Evolutionary conservation across 2,797 vertebrate genomes (phyloP).

Genomic region (Luscinia luscinia): DNA sequence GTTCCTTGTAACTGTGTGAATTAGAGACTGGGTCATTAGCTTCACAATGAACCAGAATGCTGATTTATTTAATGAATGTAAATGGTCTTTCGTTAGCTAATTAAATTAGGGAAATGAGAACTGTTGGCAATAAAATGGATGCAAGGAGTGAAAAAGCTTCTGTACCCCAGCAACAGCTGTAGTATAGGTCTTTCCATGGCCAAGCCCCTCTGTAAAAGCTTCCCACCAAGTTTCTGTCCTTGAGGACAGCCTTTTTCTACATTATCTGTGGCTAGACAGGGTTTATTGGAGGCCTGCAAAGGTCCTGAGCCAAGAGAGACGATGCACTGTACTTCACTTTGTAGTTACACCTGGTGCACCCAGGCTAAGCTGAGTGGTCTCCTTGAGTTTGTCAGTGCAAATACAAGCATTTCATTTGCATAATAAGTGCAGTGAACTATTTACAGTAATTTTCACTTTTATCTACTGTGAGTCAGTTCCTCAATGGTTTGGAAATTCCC

Average conservation of each 20-base stretch:
- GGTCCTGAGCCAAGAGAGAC: neutral
- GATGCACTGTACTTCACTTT: neutral
- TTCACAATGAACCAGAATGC: constrained; percentile 62
- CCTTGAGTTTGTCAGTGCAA: neutral
- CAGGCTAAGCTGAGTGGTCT: neutral
- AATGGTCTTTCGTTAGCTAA: constrained; percentile 57
- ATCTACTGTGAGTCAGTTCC: neutral
- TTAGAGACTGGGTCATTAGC: constrained; percentile 62
- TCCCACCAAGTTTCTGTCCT: neutral
- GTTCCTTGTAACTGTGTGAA: constrained; percentile 23
- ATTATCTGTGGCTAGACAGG: neutral
- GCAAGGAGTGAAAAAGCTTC: constrained; percentile 23
- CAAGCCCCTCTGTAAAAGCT: neutral
- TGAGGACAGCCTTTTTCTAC: neutral
- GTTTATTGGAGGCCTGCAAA: neutral
- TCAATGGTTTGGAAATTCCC: neutral
- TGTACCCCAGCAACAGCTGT: neutral
- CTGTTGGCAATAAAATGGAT: constrained; percentile 10
- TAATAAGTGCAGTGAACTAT: neutral
- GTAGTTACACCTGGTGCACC: neutral
- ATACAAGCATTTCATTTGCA: neutral
- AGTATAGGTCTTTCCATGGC: neutral
- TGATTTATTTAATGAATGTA: constrained; percentile 68
- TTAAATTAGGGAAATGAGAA: constrained; percentile 68
- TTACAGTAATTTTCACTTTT: neutral